A percentile compares a stretch with the other conserved stretches of the same genome.
These are phyloP conservation scores for Laupala kohalensis DNA, from an alignment of 1,140 invertebrate genomes.

Conservation along the genomic window DNA sequence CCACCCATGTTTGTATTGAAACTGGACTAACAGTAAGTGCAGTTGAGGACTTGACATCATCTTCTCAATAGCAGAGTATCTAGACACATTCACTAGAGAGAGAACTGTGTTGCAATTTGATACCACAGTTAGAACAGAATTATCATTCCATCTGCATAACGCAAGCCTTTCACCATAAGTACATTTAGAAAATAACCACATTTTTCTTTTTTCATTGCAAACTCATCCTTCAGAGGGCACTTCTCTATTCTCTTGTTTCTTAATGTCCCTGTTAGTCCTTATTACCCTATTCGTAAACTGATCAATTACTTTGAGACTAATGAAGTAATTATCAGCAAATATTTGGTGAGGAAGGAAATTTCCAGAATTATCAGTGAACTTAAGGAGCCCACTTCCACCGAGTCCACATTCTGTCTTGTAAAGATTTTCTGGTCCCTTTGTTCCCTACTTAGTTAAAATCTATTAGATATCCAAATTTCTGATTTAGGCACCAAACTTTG, in stretches of 20 bases:
- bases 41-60: conserved; percentile 20
- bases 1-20: conserved; percentile 24
- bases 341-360: no score
- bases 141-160: conserved; percentile 20
- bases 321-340: no score
- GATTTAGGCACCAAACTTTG: conserved; percentile 12
- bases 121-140: conserved; percentile 21
- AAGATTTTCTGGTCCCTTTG: no score
- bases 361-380: no score
- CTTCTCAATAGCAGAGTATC: conserved; percentile 21
- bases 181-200: not conserved
- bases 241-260: no score
- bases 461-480: not conserved
- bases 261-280: no score
- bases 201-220: no score
- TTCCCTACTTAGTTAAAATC: not conserved
- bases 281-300: no score
- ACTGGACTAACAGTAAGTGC: conserved; percentile 15
- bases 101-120: conserved; percentile 20
- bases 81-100: conserved; percentile 20
- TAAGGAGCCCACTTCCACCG: no score
- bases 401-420: no score
- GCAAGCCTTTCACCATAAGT: not conserved
- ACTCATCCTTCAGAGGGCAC: no score
- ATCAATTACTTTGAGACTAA: no score